phyloP scores from a whole-genome alignment of 2,113 vertebrate species.

The Sylvia atricapilla region DNA sequence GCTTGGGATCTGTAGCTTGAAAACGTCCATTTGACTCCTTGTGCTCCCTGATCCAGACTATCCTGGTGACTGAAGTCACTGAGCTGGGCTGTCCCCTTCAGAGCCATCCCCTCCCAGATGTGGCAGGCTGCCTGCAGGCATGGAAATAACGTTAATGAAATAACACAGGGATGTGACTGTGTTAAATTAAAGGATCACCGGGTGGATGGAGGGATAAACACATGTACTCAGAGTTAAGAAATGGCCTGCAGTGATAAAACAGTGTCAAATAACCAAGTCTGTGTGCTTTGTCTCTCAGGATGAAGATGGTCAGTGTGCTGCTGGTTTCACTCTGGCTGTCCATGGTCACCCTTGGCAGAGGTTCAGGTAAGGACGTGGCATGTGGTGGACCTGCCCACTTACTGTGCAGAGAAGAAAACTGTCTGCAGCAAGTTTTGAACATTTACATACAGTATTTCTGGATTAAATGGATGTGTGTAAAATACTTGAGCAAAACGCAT shows the following conservation, averaged over 20 bases:
- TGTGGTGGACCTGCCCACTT: accelerated
- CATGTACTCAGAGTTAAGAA: neutral
- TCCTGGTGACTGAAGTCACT: neutral
- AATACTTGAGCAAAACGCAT: neutral
- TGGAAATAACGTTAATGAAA: neutral
- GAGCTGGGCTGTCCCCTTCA: neutral
- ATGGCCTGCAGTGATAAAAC: neutral
- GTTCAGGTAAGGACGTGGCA: slow-evolving; percentile 65
- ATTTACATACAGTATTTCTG: neutral
- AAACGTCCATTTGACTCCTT: neutral
- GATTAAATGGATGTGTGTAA: neutral
- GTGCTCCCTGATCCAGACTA: neutral
- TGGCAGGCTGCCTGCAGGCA: neutral
- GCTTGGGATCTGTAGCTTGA: neutral
- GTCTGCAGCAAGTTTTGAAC: neutral
- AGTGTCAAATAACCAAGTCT: neutral
- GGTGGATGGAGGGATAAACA: neutral
- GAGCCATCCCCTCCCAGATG: neutral
- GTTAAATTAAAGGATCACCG: neutral
- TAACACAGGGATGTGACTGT: neutral
- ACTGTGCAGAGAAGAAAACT: neutral
- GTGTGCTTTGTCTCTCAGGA: slow-evolving; percentile 64
- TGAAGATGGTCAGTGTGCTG: slow-evolving; percentile 61
- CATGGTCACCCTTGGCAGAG: neutral
- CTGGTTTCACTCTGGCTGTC: slow-evolving; percentile 56